Percentiles rank a stretch among this genome's conserved stretches.
Evolutionary conservation across 2,113 vertebrate species (phyloP).

Genomic region (Dromiciops gliroides): DNA sequence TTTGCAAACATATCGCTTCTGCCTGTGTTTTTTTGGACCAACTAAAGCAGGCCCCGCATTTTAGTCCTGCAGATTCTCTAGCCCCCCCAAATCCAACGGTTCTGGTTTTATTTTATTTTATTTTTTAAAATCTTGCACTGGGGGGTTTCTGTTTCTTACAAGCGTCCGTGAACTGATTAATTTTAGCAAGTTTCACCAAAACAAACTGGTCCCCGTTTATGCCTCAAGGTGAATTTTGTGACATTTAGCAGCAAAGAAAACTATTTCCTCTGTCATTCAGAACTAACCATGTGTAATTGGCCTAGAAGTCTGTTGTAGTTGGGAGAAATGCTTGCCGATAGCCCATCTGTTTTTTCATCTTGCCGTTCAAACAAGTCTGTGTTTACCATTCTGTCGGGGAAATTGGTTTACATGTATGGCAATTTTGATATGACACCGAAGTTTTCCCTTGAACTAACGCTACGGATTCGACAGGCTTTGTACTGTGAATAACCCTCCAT

Average conservation of each 20-base stretch:
- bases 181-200: conserved; percentile 82
- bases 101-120: conserved; percentile 14
- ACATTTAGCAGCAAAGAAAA: conserved; percentile 92
- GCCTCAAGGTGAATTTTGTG: conserved; percentile 86
- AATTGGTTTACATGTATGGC: conserved; percentile 86
- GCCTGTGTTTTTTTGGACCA: not conserved
- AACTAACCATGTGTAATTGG: conserved; percentile 91
- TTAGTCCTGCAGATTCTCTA: not conserved
- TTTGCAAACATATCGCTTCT: not conserved
- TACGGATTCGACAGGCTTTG: conserved; percentile 81
- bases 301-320: conserved; percentile 89
- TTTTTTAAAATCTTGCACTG: not conserved
- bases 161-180: conserved; percentile 74
- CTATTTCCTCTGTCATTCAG: conserved; percentile 91
- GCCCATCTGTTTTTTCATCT: conserved; percentile 86
- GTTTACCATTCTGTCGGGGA: conserved; percentile 87
- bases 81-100: not conserved
- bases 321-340: conserved; percentile 88
- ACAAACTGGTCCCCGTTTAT: conserved; percentile 83
- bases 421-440: conserved; percentile 87
- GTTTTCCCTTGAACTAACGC: conserved; percentile 85
- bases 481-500: conserved; percentile 86
- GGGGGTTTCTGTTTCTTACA: conserved; percentile 58
- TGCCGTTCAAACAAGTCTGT: conserved; percentile 84
- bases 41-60: not conserved